A percentile compares a stretch with the other conserved stretches of the same genome.
Evolutionary conservation across 2,888 invertebrate species (phyloP).

Genomic region (Lysandra coridon): DNA sequence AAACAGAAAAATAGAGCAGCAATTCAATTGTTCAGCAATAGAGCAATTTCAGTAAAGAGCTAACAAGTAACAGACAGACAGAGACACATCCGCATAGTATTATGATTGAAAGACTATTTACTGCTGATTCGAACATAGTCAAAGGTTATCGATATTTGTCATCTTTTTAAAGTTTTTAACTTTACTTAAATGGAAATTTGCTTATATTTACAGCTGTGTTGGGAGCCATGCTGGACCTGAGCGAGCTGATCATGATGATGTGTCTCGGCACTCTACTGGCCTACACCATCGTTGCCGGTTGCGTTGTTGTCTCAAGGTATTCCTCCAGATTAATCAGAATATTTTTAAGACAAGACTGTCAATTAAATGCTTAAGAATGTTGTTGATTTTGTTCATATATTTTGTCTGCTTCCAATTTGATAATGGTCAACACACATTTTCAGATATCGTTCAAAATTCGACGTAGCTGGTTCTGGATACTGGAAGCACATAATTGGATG

Average conservation of each 20-base stretch:
- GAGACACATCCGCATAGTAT: no score
- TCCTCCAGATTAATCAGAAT: neutral
- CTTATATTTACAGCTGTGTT: slow-evolving; percentile 80
- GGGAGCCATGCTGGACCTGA: slow-evolving; percentile 88
- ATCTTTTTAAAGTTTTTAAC: no score
- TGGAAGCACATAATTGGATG: slow-evolving; percentile 53
- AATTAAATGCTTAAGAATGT: neutral
- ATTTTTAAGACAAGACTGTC: neutral
- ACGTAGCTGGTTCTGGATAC: slow-evolving; percentile 43
- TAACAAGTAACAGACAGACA: no score
- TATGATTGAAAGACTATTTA: no score
- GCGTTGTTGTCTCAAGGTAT: slow-evolving; percentile 88
- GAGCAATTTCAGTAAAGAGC: no score
- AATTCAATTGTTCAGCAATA: no score
- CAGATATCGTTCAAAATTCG: slow-evolving; percentile 57
- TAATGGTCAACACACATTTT: slow-evolving; percentile 13
- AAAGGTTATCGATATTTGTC: no score
- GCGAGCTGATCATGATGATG: slow-evolving; percentile 91
- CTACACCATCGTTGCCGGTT: slow-evolving; percentile 92
- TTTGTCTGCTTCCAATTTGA: neutral
- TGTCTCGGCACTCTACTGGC: slow-evolving; percentile 91
- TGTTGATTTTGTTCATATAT: neutral
- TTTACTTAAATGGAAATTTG: neutral
- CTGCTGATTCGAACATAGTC: no score
- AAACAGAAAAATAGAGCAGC: no score